Percentiles rank a stretch among this genome's conserved stretches.
phyloP scores from a whole-genome alignment of 1,140 invertebrate species.

The Cyclargus thomasi region DNA sequence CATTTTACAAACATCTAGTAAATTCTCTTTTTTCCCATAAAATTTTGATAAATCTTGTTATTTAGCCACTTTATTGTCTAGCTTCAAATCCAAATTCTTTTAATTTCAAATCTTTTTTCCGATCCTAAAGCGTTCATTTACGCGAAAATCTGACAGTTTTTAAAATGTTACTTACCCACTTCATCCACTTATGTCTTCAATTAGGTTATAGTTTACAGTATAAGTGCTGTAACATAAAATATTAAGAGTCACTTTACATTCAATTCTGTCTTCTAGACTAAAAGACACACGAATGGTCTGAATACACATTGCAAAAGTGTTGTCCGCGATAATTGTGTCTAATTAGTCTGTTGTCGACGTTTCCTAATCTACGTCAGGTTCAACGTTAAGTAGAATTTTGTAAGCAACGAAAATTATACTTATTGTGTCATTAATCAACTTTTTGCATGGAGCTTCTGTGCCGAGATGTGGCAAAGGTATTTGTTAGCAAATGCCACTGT shows the following conservation, averaged over 20 bases:
- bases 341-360: background rate
- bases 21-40: no score
- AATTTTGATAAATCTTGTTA: no score
- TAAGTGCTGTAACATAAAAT: background rate
- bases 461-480: background rate
- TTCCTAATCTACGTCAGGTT: conserved; percentile 4
- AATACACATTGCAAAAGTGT: background rate
- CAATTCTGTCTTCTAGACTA: background rate
- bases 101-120: no score
- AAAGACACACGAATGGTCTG: background rate
- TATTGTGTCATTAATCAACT: conserved; percentile 12
- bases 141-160: no score
- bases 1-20: no score
- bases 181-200: no score
- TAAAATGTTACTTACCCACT: no score
- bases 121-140: no score
- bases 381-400: conserved; percentile 5
- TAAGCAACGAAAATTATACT: background rate
- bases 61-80: no score
- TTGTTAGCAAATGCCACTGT: background rate
- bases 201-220: no score
- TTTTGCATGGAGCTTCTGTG: background rate
- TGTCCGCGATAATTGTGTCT: background rate
- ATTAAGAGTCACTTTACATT: background rate
- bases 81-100: no score